phyloP scores from a whole-genome alignment of 1,140 invertebrate genomes.

The Plutomurus gul region DNA sequence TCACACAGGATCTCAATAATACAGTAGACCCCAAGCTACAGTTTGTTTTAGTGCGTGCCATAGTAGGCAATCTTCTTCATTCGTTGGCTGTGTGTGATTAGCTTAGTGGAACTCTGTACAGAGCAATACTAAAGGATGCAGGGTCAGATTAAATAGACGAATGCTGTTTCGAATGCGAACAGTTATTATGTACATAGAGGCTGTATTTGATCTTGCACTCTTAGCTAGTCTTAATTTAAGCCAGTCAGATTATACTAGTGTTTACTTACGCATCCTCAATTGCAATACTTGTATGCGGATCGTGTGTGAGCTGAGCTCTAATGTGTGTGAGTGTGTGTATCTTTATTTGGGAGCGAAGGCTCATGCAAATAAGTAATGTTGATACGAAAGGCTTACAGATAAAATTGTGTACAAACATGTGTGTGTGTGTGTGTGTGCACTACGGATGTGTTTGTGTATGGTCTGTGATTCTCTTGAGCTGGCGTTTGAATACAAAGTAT shows the following conservation, averaged over 20 bases:
- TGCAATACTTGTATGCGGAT: neutral
- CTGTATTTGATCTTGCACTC: no score
- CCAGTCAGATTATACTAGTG: neutral
- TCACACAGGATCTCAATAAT: no score
- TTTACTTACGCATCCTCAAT: no score
- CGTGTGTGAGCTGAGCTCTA: no score
- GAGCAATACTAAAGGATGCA: neutral
- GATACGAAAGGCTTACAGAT: no score
- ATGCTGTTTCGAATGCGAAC: neutral
- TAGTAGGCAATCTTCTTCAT: neutral
- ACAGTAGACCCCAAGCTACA: no score
- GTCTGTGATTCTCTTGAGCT: neutral
- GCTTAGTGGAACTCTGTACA: neutral
- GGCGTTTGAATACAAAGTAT: constrained; percentile 16
- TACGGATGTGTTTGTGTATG: neutral
- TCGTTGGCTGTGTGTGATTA: neutral
- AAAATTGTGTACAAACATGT: no score
- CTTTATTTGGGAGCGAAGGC: no score
- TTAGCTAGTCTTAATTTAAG: neutral
- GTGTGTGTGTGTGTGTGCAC: neutral
- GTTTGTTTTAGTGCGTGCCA: no score
- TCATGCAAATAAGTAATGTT: no score
- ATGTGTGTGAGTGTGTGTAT: no score
- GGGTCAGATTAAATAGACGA: neutral
- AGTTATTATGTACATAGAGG: neutral